Evolutionary conservation across 2,113 vertebrate genomes (phyloP), one percentile per base, ranked within the genome.

Genomic region (Campylorhamphus procurvoides): DNA sequence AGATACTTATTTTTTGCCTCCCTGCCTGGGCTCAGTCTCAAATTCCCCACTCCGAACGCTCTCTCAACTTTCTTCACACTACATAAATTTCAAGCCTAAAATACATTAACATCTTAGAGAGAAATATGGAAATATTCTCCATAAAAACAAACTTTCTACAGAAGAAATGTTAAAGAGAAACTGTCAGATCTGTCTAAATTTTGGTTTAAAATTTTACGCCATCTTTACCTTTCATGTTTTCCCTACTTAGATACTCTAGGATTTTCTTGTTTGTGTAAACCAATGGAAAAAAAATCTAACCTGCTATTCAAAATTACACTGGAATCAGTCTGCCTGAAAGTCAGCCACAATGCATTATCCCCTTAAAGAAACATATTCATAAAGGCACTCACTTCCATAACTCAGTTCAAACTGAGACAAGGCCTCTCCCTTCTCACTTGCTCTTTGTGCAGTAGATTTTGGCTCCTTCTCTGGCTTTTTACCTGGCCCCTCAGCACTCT

Each of bases 391-490:
- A 99, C 99, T 98, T 97, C 98, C 98, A 11, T 99, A 99, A 97
- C 87, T 99, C 83, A 99, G 97, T 82, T 99, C 99, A 60, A 99
- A 99, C 81, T 98, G 99, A 33, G 98, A 97, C 76, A 98, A 96
- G 37, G 98, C 50, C 74, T 99, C 99, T 4, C 97, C 95, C 56
- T 98, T 98, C 52, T 99, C 99, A 1, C 94, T 95, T 22, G 90
- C n/a, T 94, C 99, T 98, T 73, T 98, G 98, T 5, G 82, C 50
- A 13, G 97, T 93, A 59, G 98, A 47, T 87, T 98, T 98, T 52
- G 98, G 89, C 49, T 99, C 99, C 87, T 99, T 98, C 76, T 99
- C 99, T 6, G 96, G 66, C 93, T 99, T 99, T 97, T 99, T 99
- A 47, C 98, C 82, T 9, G 98, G 89, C 40, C 97, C 96, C 52